Percentiles rank a stretch among this genome's conserved stretches.
Evolutionary conservation across 2,888 invertebrate genomes (phyloP).

Genomic region (Cephus rjabovi): DNA sequence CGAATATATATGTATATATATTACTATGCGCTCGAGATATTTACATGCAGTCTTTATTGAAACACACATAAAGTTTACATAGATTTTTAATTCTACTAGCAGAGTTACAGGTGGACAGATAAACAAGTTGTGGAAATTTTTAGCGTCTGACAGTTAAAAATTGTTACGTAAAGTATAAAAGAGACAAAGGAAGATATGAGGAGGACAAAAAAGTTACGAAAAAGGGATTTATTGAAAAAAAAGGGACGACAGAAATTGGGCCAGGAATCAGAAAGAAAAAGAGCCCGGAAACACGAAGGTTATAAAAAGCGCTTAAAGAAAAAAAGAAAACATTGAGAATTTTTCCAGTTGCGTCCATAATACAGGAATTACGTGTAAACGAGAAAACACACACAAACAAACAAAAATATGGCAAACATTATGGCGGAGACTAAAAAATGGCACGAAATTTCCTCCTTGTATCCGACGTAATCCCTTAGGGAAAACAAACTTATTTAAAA

Average conservation of each 20-base stretch:
- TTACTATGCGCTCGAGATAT: conserved; percentile 42
- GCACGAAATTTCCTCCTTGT: conserved; percentile 26
- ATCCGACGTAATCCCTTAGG: background rate
- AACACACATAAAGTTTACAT: background rate
- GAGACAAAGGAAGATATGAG: background rate
- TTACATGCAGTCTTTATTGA: conserved; percentile 49
- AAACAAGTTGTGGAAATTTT: background rate
- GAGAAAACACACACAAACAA: conserved; percentile 22
- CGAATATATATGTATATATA: conserved; percentile 28
- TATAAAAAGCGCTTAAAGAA: background rate
- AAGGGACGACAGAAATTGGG: conserved; percentile 4
- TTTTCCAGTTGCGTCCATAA: background rate
- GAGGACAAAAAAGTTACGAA: background rate
- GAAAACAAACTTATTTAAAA: background rate
- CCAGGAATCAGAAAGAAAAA: conserved; percentile 7
- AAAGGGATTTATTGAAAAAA: background rate
- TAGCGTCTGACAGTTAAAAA: background rate
- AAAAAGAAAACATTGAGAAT: background rate
- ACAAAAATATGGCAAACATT: conserved; percentile 43
- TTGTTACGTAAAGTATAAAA: background rate
- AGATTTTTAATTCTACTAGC: background rate
- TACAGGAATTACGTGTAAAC: background rate
- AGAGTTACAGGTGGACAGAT: background rate
- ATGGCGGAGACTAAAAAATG: conserved; percentile 43
- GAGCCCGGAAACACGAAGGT: background rate